Percentiles rank a stretch among this genome's conserved stretches.
Evolutionary conservation across 2,113 vertebrate species (phyloP).

Genomic region (Aldabrachelys gigantea): DNA sequence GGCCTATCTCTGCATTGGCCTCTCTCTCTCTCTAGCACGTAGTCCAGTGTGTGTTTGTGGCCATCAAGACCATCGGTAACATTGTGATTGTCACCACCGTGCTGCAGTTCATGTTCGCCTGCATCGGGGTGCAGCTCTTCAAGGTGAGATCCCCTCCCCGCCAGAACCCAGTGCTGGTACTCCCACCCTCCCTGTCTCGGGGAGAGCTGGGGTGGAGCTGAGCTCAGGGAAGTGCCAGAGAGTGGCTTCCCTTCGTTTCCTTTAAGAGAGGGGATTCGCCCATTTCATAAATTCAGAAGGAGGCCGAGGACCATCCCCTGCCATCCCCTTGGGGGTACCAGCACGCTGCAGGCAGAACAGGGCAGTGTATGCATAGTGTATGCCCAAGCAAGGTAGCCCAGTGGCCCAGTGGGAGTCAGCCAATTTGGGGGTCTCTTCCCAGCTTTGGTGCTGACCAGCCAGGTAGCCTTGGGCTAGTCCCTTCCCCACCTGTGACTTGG

Average conservation of each 20-base stretch:
- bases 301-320: background rate
- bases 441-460: background rate
- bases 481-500: background rate
- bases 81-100: slow-evolving; percentile 94
- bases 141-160: slow-evolving; percentile 81
- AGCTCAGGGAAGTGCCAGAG: background rate
- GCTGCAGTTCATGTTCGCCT: slow-evolving; percentile 97
- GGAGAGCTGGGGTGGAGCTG: background rate
- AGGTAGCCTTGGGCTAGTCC: background rate
- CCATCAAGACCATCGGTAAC: slow-evolving; percentile 98
- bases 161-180: background rate
- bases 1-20: background rate
- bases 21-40: slow-evolving; percentile 86
- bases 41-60: slow-evolving; percentile 97
- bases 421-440: background rate
- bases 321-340: background rate
- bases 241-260: background rate
- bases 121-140: slow-evolving; percentile 97
- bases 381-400: background rate
- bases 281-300: background rate
- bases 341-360: background rate
- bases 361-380: background rate
- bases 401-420: background rate
- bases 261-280: background rate
- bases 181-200: too few species aligned